Evolutionary conservation across 2,113 vertebrate genomes (phyloP).

Genomic region (Microtus richardsoni): DNA sequence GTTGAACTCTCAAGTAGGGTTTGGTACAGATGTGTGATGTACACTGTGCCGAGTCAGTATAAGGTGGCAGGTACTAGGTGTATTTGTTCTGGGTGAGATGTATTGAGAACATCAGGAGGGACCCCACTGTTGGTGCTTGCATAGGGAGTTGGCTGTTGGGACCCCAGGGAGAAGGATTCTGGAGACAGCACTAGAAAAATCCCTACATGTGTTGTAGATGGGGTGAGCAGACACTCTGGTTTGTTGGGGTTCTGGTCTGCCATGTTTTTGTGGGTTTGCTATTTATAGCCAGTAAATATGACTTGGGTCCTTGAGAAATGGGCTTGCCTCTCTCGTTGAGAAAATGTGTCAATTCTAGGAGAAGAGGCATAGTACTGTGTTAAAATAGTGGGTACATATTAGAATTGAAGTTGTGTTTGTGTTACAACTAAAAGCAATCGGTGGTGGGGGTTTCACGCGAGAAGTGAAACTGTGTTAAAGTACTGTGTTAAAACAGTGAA

Average conservation of each 20-base stretch:
- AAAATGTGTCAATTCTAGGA: not conserved
- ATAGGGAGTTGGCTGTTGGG: not conserved
- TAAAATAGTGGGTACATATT: not conserved
- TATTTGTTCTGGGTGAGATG: fast-evolving
- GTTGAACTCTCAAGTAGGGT: not conserved
- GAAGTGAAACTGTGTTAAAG: not conserved
- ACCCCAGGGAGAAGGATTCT: not conserved
- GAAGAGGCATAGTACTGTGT: not conserved
- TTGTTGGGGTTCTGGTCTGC: not conserved
- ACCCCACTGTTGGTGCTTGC: too few relatives aligned
- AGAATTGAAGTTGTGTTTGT: not conserved
- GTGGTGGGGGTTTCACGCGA: not conserved
- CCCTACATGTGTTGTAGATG: fast-evolving
- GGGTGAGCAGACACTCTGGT: not conserved
- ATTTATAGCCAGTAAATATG: not conserved
- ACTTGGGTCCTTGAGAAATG: not conserved
- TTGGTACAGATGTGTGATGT: fast-evolving
- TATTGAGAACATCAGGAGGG: fast-evolving
- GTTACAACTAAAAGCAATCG: not conserved
- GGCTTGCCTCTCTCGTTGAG: not conserved
- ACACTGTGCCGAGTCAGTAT: fast-evolving
- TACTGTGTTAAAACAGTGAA: not conserved
- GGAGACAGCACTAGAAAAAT: not conserved
- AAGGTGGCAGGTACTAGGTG: fast-evolving
- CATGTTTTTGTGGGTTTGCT: not conserved